A percentile compares a stretch with the other conserved stretches of the same genome.
phyloP scores from a whole-genome alignment of 2,888 invertebrate genomes.

The Nyleta sp. region DNA sequence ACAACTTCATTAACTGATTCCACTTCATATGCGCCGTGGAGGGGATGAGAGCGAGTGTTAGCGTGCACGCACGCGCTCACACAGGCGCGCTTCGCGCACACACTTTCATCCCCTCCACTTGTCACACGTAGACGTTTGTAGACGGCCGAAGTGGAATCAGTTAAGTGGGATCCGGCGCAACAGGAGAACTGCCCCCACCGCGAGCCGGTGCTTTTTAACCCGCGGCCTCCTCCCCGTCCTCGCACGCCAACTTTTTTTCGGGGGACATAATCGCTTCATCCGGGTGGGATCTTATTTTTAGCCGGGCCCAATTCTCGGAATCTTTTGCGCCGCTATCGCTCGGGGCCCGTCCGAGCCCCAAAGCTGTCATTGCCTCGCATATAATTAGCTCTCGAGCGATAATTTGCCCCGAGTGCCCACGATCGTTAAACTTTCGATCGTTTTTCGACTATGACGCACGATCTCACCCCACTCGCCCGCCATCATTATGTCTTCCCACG shows the following conservation, averaged over 20 bases:
- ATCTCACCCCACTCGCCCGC: slow-evolving; percentile 23
- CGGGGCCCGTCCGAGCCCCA: slow-evolving; percentile 55
- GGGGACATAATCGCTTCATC: slow-evolving; percentile 79
- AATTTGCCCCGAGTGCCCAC: slow-evolving; percentile 76
- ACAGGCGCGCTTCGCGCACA: too few species aligned
- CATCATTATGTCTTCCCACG: slow-evolving; percentile 17
- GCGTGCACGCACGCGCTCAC: too few species aligned
- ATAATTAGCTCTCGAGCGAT: slow-evolving; percentile 77
- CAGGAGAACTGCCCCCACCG: slow-evolving; percentile 59
- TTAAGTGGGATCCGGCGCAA: slow-evolving; percentile 75
- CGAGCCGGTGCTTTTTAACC: slow-evolving; percentile 47
- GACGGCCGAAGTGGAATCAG: too few species aligned
- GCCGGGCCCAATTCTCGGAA: slow-evolving; percentile 79
- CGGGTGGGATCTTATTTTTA: slow-evolving; percentile 82
- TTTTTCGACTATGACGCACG: slow-evolving; percentile 66
- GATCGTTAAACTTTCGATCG: slow-evolving; percentile 76
- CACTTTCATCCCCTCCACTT: too few species aligned
- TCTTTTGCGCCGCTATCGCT: slow-evolving; percentile 71
- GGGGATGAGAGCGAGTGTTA: too few species aligned
- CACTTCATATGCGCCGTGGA: too few species aligned
- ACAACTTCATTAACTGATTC: slow-evolving; percentile 82
- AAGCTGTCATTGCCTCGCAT: slow-evolving; percentile 59
- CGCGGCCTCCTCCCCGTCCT: slow-evolving; percentile 44
- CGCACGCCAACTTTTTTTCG: slow-evolving; percentile 73
- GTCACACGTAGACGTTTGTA: too few species aligned